Conservation (phyloP, 2,797 vertebrate genomes). For the Tamandua tetradactyla region DNA sequence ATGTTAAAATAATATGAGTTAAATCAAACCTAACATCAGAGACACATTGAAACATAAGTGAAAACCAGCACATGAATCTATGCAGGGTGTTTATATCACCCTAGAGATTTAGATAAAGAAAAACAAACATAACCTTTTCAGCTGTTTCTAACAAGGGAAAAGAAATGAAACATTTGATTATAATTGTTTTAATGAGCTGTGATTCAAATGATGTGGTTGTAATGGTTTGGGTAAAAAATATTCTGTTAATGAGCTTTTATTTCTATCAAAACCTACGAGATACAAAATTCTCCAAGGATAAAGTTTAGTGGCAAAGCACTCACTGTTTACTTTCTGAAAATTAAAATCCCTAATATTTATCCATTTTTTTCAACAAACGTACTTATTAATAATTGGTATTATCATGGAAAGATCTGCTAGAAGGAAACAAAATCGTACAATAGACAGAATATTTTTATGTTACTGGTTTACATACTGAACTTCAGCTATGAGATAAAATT, state of each 20-base stretch:
- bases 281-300: conserved; percentile 85
- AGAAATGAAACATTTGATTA: conserved; percentile 90
- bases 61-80: conserved; percentile 81
- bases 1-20: conserved; percentile 61
- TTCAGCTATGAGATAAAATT: conserved; percentile 1
- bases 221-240: conserved; percentile 87
- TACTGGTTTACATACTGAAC: neutral
- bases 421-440: conserved; percentile 17
- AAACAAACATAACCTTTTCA: conserved; percentile 91
- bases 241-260: conserved; percentile 87
- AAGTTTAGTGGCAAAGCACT: conserved; percentile 84
- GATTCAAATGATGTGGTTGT: conserved; percentile 87
- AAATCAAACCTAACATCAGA: conserved; percentile 51
- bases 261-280: conserved; percentile 85
- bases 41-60: conserved; percentile 77
- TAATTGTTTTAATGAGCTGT: conserved; percentile 90
- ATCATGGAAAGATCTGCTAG: conserved; percentile 18
- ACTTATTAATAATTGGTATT: conserved; percentile 51
- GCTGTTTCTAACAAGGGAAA: conserved; percentile 87
- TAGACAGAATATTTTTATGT: neutral
- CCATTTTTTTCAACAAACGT: conserved; percentile 73
- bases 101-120: conserved; percentile 86
- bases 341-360: conserved; percentile 78
- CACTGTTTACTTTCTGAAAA: conserved; percentile 84
- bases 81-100: conserved; percentile 85